Evolutionary conservation across 2,797 vertebrate genomes (phyloP), one percentile per base, ranked within the genome.

Genomic region (Erethizon dorsatum): DNA sequence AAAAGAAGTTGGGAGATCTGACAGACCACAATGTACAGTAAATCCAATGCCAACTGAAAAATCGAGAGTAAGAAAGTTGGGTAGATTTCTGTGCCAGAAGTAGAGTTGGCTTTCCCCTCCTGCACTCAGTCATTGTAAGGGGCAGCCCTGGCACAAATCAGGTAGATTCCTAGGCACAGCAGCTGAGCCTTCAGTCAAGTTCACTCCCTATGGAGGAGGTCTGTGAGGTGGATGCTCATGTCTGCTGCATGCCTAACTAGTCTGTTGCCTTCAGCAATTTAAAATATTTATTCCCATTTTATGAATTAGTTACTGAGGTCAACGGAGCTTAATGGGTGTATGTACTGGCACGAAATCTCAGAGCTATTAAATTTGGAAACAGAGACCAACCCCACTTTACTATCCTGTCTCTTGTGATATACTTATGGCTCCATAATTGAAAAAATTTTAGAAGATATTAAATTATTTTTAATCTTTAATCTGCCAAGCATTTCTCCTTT

Each of bases 291-390:
- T 92, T 90, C 18, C 20, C 17, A 82, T 90, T 97, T 95, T 95
- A 63, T 96, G 75, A 94, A 95, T 96, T 96, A 95, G 33, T 96
- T 94, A 84, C 87, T 73, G 77, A 90, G 80, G 87, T 93, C 89
- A 97, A 91, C 67, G 84, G 82, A 90, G 8, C 31, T 95, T 94
- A 91, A 84, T 80, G 71, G 80, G 78, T 95, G 63, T 69, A 89
- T 69, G 57, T 80, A 28, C 78, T 90, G 61, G 73, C 82, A 61
- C 87, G 90, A 92, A 69, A 75, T 95, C 56, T 41, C 56, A 54
- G 73, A 95, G 45, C 45, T 92, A 79, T 95, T 96, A 88, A 52
- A 93, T 92, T 90, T 96, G 92, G 92, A 96, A 97, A 88, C 45
- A 90, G 73, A 97, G 88, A 90, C 73, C 78, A 97, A 50, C 37